Evolutionary conservation across 1,140 invertebrate species (phyloP).

Genomic region (Paralvinella palmiformis): DNA sequence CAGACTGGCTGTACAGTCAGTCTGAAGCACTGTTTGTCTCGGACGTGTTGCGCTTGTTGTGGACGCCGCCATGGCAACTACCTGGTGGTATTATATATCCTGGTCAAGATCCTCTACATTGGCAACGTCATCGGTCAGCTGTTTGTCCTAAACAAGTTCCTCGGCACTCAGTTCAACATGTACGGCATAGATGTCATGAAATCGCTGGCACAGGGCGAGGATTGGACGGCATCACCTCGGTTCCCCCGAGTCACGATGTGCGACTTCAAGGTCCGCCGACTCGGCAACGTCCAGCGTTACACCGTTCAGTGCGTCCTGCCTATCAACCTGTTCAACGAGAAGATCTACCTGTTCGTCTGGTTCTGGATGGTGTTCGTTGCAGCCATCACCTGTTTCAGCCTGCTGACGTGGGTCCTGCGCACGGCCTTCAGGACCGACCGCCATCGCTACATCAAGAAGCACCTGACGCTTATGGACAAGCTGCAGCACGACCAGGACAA

Average conservation of each 20-base stretch:
- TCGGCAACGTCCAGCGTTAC: constrained; percentile 48
- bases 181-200: constrained; percentile 52
- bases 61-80: constrained; percentile 53
- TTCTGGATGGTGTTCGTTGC: constrained; percentile 22
- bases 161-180: constrained; percentile 52
- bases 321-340: constrained; percentile 31
- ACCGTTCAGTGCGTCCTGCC: constrained; percentile 45
- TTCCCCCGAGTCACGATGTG: constrained; percentile 54
- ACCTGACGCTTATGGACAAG: constrained; percentile 22
- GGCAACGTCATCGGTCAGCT: constrained; percentile 53
- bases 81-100: constrained; percentile 52
- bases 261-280: constrained; percentile 46
- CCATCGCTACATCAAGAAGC: constrained; percentile 22
- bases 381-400: constrained; percentile 37
- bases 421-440: constrained; percentile 16
- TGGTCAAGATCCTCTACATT: constrained; percentile 53
- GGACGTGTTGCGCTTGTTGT: constrained; percentile 40
- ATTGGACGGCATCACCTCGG: constrained; percentile 38
- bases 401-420: constrained; percentile 49
- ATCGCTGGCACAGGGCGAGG: constrained; percentile 38
- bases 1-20: constrained; percentile 21
- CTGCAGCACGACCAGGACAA: constrained; percentile 11
- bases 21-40: constrained; percentile 23
- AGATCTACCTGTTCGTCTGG: constrained; percentile 26
- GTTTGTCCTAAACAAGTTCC: constrained; percentile 52